These are phyloP conservation scores for Strix aluco DNA, from an alignment of 2,113 vertebrate genomes.

Conservation along the genomic window DNA sequence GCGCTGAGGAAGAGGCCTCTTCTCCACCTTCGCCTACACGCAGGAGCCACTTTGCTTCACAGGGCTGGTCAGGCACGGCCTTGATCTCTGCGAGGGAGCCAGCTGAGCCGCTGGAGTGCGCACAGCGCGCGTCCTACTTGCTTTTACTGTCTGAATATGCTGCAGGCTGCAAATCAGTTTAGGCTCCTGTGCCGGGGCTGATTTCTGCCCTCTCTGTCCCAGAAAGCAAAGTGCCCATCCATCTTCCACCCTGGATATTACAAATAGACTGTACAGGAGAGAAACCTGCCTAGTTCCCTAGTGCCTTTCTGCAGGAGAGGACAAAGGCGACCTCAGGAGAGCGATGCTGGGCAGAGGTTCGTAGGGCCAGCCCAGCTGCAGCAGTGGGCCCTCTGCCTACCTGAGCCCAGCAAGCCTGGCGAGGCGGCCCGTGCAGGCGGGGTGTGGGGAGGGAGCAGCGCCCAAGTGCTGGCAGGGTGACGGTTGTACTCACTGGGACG, in stretches of 20 bases:
- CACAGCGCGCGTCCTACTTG: not conserved
- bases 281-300: not conserved
- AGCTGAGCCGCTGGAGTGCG: not conserved
- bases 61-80: not conserved
- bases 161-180: not conserved
- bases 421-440: not conserved
- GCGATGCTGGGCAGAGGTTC: not conserved
- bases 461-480: fast-evolving
- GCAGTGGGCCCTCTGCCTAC: not conserved
- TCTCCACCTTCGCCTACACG: not conserved
- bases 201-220: not conserved
- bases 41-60: not conserved
- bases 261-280: fast-evolving
- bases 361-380: not conserved
- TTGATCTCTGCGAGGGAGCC: not conserved
- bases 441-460: not conserved
- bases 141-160: not conserved
- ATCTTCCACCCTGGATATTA: not conserved
- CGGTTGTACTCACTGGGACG: constrained; percentile 85
- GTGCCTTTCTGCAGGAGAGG: not conserved
- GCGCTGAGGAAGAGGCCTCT: not conserved
- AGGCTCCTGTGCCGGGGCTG: not conserved
- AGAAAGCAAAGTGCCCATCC: not conserved
- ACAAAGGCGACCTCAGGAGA: fast-evolving
- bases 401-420: not conserved